Evolutionary conservation across 2,797 vertebrate genomes (phyloP), one percentile per base, ranked within the genome.

Genomic region (Lutjanus campechanus): DNA sequence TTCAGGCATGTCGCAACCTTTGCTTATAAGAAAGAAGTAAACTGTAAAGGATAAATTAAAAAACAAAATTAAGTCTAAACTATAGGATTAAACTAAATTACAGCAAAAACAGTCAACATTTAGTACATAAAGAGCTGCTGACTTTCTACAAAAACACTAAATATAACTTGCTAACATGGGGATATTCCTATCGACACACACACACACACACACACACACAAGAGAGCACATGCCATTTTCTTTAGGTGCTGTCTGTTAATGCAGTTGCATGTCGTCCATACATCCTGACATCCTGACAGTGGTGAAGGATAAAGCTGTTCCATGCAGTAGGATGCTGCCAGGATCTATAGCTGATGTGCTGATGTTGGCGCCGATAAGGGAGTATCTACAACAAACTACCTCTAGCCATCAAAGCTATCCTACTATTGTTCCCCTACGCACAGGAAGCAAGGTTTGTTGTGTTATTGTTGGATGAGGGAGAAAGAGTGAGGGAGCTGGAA

Each of bases 401-500:
- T 87, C 83, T 90, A 81, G 80, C 85, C 94, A 95, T 95, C 96
- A 96, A 96, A 96, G 95, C 91, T 91, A 93, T 95, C 92, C 94
- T 93, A 81, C 94, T 69, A 96, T 96, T 96, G 96, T 96, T 95
- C 92, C 69, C 82, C 66, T 84, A 73, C 20, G 49, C 84, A 89
- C 90, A 95, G 96, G 95, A 96, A 95, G 88, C 88, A 80, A 91
- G 94, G 89, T 85, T 86, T 93, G 90, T 92, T 92, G 88, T 95
- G 94, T 95, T 96, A 94, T 96, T 96, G 92, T 96, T 96, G 95
- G 96, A 96, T 84, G 84, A 85, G 56, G 82, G 89, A 88, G 87
- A 88, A 83, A 83, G 83, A 89, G 78, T 56, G 79, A 73, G 85
- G 67, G 63, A 69, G 81, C 76, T 82, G 83, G 81, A 68, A 72